Conservation (phyloP, 1,140 invertebrate genomes). For the Pseudomyrmex dendroicus region DNA sequence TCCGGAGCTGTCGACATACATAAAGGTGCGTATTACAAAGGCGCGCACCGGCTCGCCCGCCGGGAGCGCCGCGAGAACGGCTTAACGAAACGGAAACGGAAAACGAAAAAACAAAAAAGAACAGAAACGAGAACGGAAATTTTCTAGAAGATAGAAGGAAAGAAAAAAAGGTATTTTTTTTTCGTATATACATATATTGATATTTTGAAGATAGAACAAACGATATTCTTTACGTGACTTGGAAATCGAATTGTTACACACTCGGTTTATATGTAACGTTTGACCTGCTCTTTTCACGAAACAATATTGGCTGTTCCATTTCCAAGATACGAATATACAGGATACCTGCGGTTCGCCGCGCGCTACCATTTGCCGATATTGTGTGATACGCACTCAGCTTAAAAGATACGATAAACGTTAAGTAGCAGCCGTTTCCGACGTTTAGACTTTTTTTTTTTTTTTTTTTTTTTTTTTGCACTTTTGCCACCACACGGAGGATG, state of each 20-base stretch:
- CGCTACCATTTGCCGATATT: conserved; percentile 5
- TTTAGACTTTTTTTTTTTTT: background rate
- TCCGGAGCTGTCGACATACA: conserved; percentile 91
- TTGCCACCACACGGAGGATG: background rate
- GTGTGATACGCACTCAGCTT: background rate
- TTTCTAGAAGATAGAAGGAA: conserved; percentile 53
- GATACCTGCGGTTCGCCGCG: background rate
- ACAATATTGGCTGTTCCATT: conserved; percentile 29
- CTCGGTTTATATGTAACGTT: conserved; percentile 31
- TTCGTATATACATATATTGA: conserved; percentile 27
- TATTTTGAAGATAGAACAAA: conserved; percentile 49
- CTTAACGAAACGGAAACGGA: conserved; percentile 73
- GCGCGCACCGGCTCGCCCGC: conserved; percentile 35
- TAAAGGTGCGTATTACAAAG: conserved; percentile 65
- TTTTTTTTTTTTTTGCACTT: too few species aligned
- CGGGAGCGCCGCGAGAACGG: conserved; percentile 57
- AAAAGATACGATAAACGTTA: background rate
- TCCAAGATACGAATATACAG: conserved; percentile 36
- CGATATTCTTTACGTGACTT: conserved; percentile 44
- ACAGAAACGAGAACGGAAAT: conserved; percentile 84
- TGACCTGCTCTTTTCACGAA: conserved; percentile 21
- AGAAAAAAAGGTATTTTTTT: background rate
- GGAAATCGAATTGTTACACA: conserved; percentile 41
- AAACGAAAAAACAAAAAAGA: conserved; percentile 81
- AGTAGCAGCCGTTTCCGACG: background rate